Percentiles rank a stretch among this genome's conserved stretches.
phyloP scores from a whole-genome alignment of 2,113 vertebrate genomes.

The Albula glossodonta region DNA sequence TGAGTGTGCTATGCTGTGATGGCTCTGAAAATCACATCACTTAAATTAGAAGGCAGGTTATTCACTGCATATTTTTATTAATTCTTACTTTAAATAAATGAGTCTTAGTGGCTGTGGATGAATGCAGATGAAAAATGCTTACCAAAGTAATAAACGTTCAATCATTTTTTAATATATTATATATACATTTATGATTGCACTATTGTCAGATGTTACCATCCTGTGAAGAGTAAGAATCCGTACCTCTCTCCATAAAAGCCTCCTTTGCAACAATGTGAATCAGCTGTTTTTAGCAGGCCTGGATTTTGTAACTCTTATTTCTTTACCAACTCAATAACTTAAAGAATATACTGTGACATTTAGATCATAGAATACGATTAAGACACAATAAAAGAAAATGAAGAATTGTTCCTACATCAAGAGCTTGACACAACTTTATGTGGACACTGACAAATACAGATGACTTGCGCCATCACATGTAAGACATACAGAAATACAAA shows the following conservation, averaged over 20 bases:
- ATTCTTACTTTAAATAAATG: too few relatives aligned
- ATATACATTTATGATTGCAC: neutral
- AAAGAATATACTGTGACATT: constrained; percentile 58
- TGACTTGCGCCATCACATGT: neutral
- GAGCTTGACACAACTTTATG: constrained; percentile 49
- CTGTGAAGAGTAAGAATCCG: neutral
- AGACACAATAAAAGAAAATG: constrained; percentile 31
- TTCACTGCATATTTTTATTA: too few relatives aligned
- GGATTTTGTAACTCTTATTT: constrained; percentile 69
- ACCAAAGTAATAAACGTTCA: too few relatives aligned
- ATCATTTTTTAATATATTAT: too few relatives aligned
- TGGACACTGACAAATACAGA: neutral
- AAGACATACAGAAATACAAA: neutral
- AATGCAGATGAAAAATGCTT: too few relatives aligned
- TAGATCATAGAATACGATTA: constrained; percentile 3
- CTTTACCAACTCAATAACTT: constrained; percentile 76
- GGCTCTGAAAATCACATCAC: too few relatives aligned
- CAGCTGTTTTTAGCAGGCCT: constrained; percentile 24
- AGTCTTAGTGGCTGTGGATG: too few relatives aligned
- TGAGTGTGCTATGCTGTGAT: too few relatives aligned
- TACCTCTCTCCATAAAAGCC: constrained; percentile 42
- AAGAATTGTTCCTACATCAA: constrained; percentile 52
- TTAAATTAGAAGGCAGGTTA: too few relatives aligned
- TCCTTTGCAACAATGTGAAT: constrained; percentile 28
- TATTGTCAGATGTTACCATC: neutral